Percentiles rank a stretch among this genome's conserved stretches.
Conservation (phyloP, 2,888 invertebrate genomes). For the Mimumesa dahlbomi region DNA sequence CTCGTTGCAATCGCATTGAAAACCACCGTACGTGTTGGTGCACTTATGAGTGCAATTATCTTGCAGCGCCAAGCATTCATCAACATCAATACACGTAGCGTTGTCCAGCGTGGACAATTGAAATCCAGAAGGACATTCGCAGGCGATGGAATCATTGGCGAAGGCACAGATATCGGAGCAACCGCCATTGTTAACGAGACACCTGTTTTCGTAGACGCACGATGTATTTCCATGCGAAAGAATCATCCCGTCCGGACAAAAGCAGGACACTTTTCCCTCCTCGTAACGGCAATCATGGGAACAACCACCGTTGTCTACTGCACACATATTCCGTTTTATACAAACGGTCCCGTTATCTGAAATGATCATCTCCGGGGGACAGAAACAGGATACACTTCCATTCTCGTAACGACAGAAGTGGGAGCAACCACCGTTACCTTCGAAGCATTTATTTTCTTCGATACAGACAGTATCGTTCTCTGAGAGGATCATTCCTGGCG, state of each 20-base stretch:
- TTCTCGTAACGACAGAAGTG: conserved; percentile 76
- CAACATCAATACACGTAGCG: conserved; percentile 77
- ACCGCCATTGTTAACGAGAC: conserved; percentile 78
- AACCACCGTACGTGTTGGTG: conserved; percentile 80
- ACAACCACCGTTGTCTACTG: conserved; percentile 81
- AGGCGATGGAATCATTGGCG: conserved; percentile 72
- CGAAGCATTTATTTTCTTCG: conserved; percentile 81
- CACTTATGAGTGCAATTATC: conserved; percentile 80
- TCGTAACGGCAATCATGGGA: conserved; percentile 81
- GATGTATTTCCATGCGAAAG: conserved; percentile 69
- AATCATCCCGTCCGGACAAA: conserved; percentile 79
- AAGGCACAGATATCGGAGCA: conserved; percentile 81
- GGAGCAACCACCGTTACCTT: conserved; percentile 81
- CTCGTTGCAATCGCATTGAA: conserved; percentile 81
- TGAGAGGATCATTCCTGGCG: conserved; percentile 71
- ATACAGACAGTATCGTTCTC: conserved; percentile 74
- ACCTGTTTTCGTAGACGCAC: conserved; percentile 82
- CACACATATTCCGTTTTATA: conserved; percentile 81
- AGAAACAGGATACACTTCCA: conserved; percentile 80
- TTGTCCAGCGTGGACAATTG: conserved; percentile 77
- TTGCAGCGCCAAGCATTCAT: conserved; percentile 76
- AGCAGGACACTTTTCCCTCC: conserved; percentile 81
- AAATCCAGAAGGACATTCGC: conserved; percentile 82
- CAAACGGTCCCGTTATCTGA: conserved; percentile 70
- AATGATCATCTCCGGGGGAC: conserved; percentile 80